These are phyloP conservation scores for Gastracanthus pulcherrimus DNA, from an alignment of 2,888 invertebrate genomes.

Conservation along the genomic window DNA sequence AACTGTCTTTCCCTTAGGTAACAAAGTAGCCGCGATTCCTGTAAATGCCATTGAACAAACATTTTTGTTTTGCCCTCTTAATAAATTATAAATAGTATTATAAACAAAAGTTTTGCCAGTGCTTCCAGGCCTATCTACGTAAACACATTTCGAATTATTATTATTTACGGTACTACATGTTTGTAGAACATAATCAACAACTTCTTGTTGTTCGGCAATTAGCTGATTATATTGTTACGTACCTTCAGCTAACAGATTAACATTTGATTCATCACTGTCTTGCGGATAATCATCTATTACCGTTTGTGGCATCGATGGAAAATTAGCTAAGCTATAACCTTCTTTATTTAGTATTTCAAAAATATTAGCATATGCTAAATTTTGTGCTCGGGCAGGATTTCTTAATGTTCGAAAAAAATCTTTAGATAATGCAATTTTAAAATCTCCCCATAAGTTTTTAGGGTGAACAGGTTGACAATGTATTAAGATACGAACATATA, in stretches of 20 bases:
- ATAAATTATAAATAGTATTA: not conserved
- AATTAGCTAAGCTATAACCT: not conserved
- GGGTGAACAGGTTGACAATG: constrained; percentile 62
- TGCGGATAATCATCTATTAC: too few species aligned
- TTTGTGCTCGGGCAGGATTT: not conserved
- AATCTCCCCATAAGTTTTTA: constrained; percentile 55
- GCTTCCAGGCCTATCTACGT: not conserved
- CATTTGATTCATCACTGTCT: too few species aligned
- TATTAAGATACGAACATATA: constrained; percentile 65
- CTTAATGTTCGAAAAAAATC: constrained; percentile 43
- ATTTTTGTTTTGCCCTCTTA: not conserved
- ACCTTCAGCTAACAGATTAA: not conserved
- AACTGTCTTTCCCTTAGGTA: constrained; percentile 17
- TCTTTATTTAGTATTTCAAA: not conserved
- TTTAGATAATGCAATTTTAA: constrained; percentile 58
- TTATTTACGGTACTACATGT: too few species aligned
- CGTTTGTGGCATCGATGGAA: not conserved
- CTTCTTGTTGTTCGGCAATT: not conserved
- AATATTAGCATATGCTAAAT: not conserved
- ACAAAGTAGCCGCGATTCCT: too few species aligned
- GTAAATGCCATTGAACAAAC: too few species aligned
- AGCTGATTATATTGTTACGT: not conserved
- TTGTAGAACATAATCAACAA: not conserved
- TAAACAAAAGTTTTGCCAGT: not conserved
- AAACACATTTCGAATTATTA: not conserved